Conservation (phyloP, 1,140 invertebrate genomes). For the Zaprionus ornatus region DNA sequence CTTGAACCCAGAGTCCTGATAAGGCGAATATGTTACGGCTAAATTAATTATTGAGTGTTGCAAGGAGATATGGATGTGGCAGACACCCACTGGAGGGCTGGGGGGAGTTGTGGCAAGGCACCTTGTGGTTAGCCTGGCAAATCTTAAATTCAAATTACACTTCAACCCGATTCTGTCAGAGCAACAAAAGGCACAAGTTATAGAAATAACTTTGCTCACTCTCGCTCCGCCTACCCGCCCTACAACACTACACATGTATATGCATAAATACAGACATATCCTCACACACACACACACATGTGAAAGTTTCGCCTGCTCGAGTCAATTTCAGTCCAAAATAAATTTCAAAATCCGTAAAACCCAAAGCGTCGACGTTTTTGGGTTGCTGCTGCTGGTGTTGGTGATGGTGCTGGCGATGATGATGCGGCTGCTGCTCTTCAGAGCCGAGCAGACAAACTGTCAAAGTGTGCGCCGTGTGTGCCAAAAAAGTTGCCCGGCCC, state of each 20-base stretch:
- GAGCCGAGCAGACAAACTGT: constrained; percentile 68
- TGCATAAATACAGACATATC: constrained; percentile 10
- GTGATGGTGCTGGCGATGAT: neutral
- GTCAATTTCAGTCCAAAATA: constrained; percentile 72
- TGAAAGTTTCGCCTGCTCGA: constrained; percentile 64
- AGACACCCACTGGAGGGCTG: neutral
- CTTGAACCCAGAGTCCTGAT: neutral
- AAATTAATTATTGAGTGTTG: constrained; percentile 75
- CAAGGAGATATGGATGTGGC: constrained; percentile 31
- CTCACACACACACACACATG: constrained; percentile 10
- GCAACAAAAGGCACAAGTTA: constrained; percentile 72
- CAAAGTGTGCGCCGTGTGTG: constrained; percentile 63
- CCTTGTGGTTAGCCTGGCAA: constrained; percentile 71
- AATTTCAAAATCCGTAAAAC: constrained; percentile 78
- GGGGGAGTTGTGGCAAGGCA: constrained; percentile 30
- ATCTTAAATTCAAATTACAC: constrained; percentile 82
- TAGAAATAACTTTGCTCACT: constrained; percentile 65
- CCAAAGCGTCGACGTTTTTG: constrained; percentile 69
- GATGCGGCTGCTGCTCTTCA: constrained; percentile 9
- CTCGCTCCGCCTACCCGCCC: neutral
- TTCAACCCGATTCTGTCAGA: constrained; percentile 65
- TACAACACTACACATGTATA: constrained; percentile 20
- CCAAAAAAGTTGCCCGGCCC: constrained; percentile 75
- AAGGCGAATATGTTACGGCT: constrained; percentile 62
- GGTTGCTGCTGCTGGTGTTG: constrained; percentile 42